A percentile compares a stretch with the other conserved stretches of the same genome.
Conservation (phyloP, 2,888 invertebrate species). For the Tetranychus piercei region DNA sequence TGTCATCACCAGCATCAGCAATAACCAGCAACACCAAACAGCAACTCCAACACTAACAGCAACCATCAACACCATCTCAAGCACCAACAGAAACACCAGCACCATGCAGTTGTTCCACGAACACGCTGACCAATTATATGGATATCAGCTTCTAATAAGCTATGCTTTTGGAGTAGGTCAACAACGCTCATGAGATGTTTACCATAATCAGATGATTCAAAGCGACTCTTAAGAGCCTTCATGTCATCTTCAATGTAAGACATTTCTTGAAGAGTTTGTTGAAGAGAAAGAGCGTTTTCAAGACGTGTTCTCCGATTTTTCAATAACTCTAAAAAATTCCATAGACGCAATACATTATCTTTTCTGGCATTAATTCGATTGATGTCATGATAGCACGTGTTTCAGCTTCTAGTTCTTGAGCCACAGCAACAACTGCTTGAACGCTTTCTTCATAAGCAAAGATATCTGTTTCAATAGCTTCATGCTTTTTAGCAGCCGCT, state of each 20-base stretch:
- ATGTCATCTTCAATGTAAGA: constrained; percentile 91
- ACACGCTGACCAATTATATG: constrained; percentile 94
- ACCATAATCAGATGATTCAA: constrained; percentile 92
- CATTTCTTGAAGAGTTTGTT: constrained; percentile 98
- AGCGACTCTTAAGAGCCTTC: constrained; percentile 84
- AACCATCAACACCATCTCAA: too few species aligned
- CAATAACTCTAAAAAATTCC: constrained; percentile 90
- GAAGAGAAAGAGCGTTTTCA: constrained; percentile 79
- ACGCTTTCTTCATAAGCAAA: constrained; percentile 98
- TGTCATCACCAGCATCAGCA: too few species aligned
- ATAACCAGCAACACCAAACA: too few species aligned
- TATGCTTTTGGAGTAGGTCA: constrained; percentile 93
- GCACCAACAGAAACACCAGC: too few species aligned
- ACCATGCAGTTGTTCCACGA: constrained; percentile 80
- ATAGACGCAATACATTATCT: constrained; percentile 88
- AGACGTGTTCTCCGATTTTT: constrained; percentile 76
- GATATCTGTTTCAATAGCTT: constrained; percentile 99
- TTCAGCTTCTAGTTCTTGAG: constrained; percentile 83
- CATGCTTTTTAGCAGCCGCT: constrained; percentile 98
- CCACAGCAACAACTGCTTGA: constrained; percentile 94
- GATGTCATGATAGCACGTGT: constrained; percentile 94
- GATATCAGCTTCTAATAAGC: constrained; percentile 90
- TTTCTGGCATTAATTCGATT: constrained; percentile 66
- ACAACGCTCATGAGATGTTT: constrained; percentile 99
- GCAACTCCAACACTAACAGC: too few species aligned